Evolutionary conservation across 1,140 invertebrate species (phyloP).

Genomic region (Potamilus streckersoni): DNA sequence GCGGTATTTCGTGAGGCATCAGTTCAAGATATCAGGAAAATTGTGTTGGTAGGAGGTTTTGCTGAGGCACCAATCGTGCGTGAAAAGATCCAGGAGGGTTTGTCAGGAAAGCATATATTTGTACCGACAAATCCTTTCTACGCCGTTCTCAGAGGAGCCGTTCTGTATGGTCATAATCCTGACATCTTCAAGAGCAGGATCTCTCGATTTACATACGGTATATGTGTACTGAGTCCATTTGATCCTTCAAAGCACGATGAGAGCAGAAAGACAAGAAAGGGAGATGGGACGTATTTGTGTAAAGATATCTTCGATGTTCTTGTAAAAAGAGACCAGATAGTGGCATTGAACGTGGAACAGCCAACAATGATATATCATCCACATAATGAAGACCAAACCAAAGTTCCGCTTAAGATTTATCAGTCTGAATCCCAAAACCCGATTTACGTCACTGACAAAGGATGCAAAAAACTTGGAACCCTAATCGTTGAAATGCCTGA

Average conservation of each 20-base stretch:
- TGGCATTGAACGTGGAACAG: neutral
- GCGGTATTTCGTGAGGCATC: no score
- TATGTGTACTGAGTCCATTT: slow-evolving; percentile 1
- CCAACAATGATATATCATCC: slow-evolving; percentile 2
- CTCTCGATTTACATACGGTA: slow-evolving; percentile 8
- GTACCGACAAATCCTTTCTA: slow-evolving; percentile 14
- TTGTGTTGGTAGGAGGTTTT: slow-evolving; percentile 21
- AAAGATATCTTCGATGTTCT: slow-evolving; percentile 14
- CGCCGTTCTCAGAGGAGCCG: slow-evolving; percentile 19
- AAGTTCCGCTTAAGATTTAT: neutral
- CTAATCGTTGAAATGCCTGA: slow-evolving; percentile 12
- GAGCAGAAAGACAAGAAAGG: slow-evolving; percentile 10
- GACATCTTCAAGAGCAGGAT: slow-evolving; percentile 17
- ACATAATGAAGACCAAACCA: slow-evolving; percentile 7
- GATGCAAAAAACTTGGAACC: slow-evolving; percentile 5
- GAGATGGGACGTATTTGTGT: slow-evolving; percentile 9
- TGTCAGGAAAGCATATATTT: slow-evolving; percentile 1
- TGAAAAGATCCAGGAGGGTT: slow-evolving; percentile 3
- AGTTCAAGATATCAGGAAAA: neutral
- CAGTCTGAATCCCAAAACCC: neutral
- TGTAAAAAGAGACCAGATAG: slow-evolving; percentile 11
- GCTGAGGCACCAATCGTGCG: slow-evolving; percentile 14
- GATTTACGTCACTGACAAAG: slow-evolving; percentile 7
- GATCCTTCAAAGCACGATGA: slow-evolving; percentile 14
- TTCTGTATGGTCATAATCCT: slow-evolving; percentile 14